Evolutionary conservation across 2,113 vertebrate genomes (phyloP).

Genomic region (Chionodraco myersi): DNA sequence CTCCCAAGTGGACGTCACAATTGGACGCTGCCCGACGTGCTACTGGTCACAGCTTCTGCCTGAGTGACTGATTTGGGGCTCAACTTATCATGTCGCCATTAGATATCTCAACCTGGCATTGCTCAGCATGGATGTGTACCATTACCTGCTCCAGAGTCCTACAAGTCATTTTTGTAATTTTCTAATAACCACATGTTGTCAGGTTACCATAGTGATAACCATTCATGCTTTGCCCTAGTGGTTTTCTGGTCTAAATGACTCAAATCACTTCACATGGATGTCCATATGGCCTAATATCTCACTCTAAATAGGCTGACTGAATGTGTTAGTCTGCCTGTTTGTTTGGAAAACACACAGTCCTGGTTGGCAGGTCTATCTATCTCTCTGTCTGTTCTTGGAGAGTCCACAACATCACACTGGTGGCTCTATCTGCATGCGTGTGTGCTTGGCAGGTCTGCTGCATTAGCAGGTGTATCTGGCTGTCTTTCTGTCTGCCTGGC

Average conservation of each 20-base stretch:
- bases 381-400: constrained; percentile 56
- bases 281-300: constrained; percentile 47
- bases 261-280: constrained; percentile 20
- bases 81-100: constrained; percentile 12
- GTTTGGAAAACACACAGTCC: constrained; percentile 36
- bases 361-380: constrained; percentile 50
- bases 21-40: background rate
- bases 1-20: constrained; percentile 26
- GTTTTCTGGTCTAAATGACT: constrained; percentile 9
- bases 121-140: background rate
- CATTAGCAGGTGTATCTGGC: constrained; percentile 70
- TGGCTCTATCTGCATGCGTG: constrained; percentile 50
- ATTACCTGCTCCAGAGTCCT: background rate
- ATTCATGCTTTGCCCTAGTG: background rate
- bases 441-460: constrained; percentile 59
- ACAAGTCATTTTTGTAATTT: background rate
- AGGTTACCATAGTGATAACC: background rate
- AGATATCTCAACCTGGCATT: constrained; percentile 16
- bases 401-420: constrained; percentile 52
- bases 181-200: constrained; percentile 1
- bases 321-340: constrained; percentile 46
- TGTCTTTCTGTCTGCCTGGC: constrained; percentile 67
- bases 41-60: constrained; percentile 15
- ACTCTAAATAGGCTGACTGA: constrained; percentile 36
- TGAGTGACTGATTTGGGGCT: constrained; percentile 17